Evolutionary conservation across 30 jellyfish, hydroid and myxozoan genomes (phyloP).

Genomic region (Cassiopea andromeda): DNA sequence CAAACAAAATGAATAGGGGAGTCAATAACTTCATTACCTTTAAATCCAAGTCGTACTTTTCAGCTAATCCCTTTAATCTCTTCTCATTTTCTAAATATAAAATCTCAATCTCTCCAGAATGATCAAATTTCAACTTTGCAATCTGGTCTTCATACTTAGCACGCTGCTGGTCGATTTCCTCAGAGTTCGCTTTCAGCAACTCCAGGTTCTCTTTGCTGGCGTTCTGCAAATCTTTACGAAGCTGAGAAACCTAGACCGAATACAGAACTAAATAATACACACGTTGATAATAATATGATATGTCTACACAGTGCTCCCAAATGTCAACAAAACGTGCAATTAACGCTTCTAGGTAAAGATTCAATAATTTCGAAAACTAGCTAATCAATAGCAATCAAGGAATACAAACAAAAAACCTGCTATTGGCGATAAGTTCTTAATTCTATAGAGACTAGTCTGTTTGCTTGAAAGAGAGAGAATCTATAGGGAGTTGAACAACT

Average conservation of each 20-base stretch:
- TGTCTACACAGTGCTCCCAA: neutral
- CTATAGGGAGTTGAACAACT: too few relatives aligned
- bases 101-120: conserved; percentile 60
- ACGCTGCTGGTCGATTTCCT: conserved; percentile 29
- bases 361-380: neutral
- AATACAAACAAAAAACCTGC: too few relatives aligned
- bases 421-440: too few relatives aligned
- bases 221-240: conserved; percentile 42
- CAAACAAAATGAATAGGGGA: neutral
- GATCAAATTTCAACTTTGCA: conserved; percentile 47
- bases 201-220: conserved; percentile 20
- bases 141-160: conserved; percentile 65
- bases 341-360: neutral
- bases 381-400: neutral
- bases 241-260: conserved; percentile 19
- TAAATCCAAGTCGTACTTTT: conserved; percentile 29
- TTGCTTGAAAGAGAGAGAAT: too few relatives aligned
- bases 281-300: neutral
- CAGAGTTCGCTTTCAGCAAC: conserved; percentile 9
- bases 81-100: conserved; percentile 57
- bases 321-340: neutral
- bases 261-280: neutral
- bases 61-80: conserved; percentile 31
- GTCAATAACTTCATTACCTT: conserved; percentile 32
- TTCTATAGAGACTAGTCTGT: too few relatives aligned